Base-by-base conservation (phyloP, 2,888 invertebrate species). In the Ochropleura leucogaster region DNA sequence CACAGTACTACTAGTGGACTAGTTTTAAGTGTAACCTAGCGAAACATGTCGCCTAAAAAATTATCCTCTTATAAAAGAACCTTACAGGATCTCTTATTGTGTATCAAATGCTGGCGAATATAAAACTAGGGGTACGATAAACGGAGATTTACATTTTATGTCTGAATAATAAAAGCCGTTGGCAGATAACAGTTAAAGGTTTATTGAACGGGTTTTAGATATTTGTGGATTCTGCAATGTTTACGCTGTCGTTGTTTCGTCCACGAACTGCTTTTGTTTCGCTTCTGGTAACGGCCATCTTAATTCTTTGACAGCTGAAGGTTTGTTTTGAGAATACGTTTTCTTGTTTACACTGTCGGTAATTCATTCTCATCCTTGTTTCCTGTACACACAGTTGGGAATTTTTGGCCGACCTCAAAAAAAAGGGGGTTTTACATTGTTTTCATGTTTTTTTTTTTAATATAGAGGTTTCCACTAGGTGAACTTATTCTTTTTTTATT, bases 61-160 rank as follows among this genome's bases (percentile, higher is more conserved):
- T 5, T 62, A 6, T 6, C 60, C 12, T 62, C 12, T 5, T 20
- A n/a, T 44, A 62, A 44, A 60, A 18, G 68, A n/a, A 51, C n/a
- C 55, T 42, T 20, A 59, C 57, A 77, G 20, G 16, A 30, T 20
- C 9, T 66, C 12, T 62, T 77, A 72, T 20, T 68, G 12, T 65
- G 46, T 62, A 46, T 65, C 62, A 69, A 82, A 72, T 55, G 20
- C 69, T 63, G 51, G 65, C 62, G 53, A 66, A n/a, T 55, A 72
- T 74, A 77, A 79, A 83, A 80, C 49, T 59, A 47, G 55, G 68
- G 65, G 12, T 42, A 59, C 57, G 60, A 75, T 80, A 77, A 83
- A 68, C 55, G 49, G 3, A 71, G 77, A 73, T 77, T 73, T 68
- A 47, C 49, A 72, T 77, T 79, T 83, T 83, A 83, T 72, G 71